Conservation (phyloP, 2,797 vertebrate species). For the Gambusia yucatana region DNA sequence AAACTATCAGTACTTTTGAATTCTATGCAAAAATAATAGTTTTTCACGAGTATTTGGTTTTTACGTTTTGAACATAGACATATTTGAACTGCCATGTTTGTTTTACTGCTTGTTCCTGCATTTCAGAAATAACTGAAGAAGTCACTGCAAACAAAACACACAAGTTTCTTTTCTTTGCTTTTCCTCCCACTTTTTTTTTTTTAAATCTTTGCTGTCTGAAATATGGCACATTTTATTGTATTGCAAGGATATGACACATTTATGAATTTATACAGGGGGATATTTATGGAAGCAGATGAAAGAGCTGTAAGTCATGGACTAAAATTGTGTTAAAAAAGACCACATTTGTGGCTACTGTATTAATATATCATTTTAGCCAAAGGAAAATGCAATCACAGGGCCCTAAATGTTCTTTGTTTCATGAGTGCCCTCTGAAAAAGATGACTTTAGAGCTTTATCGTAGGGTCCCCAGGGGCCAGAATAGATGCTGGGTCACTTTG, state of each 20-base stretch:
- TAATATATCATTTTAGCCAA: slow-evolving; percentile 82
- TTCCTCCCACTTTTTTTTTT: slow-evolving; percentile 28
- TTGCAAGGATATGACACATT: slow-evolving; percentile 82
- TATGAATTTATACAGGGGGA: slow-evolving; percentile 81
- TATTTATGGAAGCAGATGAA: slow-evolving; percentile 86
- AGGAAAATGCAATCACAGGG: slow-evolving; percentile 81
- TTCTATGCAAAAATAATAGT: slow-evolving; percentile 10
- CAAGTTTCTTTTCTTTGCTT: slow-evolving; percentile 44
- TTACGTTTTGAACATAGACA: slow-evolving; percentile 12
- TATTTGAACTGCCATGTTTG: slow-evolving; percentile 4
- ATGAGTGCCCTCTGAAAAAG: slow-evolving; percentile 75
- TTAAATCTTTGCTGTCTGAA: slow-evolving; percentile 64
- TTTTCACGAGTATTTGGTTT: slow-evolving; percentile 35
- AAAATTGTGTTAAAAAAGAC: slow-evolving; percentile 82
- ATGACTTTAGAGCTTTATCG: slow-evolving; percentile 81
- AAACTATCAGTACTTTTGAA: not conserved
- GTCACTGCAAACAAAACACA: slow-evolving; percentile 30
- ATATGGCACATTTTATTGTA: slow-evolving; percentile 84
- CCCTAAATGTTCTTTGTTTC: slow-evolving; percentile 82
- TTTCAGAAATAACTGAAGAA: slow-evolving; percentile 36
- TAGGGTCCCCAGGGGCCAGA: slow-evolving; percentile 66
- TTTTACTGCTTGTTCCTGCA: slow-evolving; percentile 34
- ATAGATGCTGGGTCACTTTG: slow-evolving; percentile 78
- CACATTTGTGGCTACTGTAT: slow-evolving; percentile 81
- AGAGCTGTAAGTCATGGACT: slow-evolving; percentile 79